phyloP scores from a whole-genome alignment of 2,888 invertebrate species.

The Mactromeris polynyma region DNA sequence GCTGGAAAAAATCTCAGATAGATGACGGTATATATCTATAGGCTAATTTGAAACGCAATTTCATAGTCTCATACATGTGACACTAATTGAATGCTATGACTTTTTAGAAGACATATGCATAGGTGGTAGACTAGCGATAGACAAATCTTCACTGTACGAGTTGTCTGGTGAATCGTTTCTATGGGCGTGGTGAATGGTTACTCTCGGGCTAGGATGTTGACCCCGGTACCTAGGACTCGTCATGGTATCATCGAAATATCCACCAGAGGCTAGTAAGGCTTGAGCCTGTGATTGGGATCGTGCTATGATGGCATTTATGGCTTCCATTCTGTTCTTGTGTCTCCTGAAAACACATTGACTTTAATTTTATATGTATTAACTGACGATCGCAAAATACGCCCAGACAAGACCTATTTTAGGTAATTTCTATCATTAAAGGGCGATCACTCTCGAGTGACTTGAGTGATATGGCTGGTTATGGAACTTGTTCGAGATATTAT shows the following conservation, averaged over 20 bases:
- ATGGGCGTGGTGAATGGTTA: conserved; percentile 25
- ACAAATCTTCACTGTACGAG: conserved; percentile 73
- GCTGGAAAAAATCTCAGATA: too few relatives aligned
- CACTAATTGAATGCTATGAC: conserved; percentile 1
- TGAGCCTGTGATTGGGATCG: conserved; percentile 84
- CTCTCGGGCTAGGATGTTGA: conserved; percentile 32
- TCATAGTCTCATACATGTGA: neutral
- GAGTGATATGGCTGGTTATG: too few relatives aligned
- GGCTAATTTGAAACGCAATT: too few relatives aligned
- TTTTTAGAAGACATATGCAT: conserved; percentile 59
- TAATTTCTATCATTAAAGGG: too few relatives aligned
- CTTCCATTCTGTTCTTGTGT: conserved; percentile 84
- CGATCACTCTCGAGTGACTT: too few relatives aligned
- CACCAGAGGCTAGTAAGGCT: conserved; percentile 82
- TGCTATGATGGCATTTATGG: conserved; percentile 85
- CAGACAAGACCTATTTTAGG: too few relatives aligned
- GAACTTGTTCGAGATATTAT: too few relatives aligned
- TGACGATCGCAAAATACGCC: too few relatives aligned
- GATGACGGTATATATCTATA: too few relatives aligned
- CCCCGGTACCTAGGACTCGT: conserved; percentile 25
- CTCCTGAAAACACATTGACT: conserved; percentile 65
- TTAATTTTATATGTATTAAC: neutral
- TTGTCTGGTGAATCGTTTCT: conserved; percentile 68
- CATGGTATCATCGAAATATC: conserved; percentile 69
- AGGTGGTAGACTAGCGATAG: conserved; percentile 66